Conservation (phyloP, 2,113 vertebrate species). For the Notarius quadriscutis region DNA sequence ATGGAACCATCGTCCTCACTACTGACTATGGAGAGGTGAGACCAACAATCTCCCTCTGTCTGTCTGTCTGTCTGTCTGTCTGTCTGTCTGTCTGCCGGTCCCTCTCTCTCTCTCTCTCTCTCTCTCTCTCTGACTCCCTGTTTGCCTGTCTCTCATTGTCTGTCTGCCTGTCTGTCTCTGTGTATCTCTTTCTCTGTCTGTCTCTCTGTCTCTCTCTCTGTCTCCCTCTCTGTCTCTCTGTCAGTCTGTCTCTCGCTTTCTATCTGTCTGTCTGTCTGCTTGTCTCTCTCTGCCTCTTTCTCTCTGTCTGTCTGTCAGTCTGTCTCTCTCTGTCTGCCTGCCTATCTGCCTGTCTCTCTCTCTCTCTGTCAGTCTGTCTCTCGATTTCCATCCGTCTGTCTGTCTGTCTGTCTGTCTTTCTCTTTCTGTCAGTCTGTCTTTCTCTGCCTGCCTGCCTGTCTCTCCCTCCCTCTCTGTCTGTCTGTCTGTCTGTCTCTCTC, state of each 20-base stretch:
- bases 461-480: background rate
- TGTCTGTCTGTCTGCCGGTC: background rate
- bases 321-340: background rate
- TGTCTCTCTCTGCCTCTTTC: background rate
- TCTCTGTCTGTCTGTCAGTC: background rate
- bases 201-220: background rate
- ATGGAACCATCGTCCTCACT: constrained; percentile 78
- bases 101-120: background rate
- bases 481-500: background rate
- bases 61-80: background rate
- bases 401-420: background rate
- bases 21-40: constrained; percentile 85
- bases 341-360: background rate
- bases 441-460: background rate
- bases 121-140: background rate
- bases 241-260: background rate
- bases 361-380: background rate
- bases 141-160: background rate
- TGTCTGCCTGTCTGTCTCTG: background rate
- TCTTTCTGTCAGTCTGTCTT: background rate
- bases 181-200: background rate
- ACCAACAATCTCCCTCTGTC: background rate
- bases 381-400: background rate
- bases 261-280: background rate
- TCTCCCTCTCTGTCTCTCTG: background rate